A percentile compares a stretch with the other conserved stretches of the same genome.
Evolutionary conservation across 2,113 vertebrate genomes (phyloP).

Genomic region (Chionodraco myersi): DNA sequence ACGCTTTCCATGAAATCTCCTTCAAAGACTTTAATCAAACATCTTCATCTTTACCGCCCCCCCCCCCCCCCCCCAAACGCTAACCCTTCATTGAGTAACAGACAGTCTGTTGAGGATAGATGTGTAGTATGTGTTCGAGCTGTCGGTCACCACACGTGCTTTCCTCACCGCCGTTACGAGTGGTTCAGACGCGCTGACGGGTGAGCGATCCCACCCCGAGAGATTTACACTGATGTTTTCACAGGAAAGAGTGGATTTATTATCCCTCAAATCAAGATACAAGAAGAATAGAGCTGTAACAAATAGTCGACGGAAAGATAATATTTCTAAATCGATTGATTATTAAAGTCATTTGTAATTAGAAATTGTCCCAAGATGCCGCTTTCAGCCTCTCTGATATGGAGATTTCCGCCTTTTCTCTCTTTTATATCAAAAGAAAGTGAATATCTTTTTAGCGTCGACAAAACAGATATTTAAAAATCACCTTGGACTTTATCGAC

Average conservation of each 20-base stretch:
- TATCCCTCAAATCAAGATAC: not conserved
- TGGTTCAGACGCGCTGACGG: not conserved
- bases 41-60: not conserved
- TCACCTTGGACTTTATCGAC: too few species aligned
- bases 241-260: not conserved
- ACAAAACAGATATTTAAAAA: too few species aligned
- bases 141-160: constrained; percentile 58
- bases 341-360: too few species aligned
- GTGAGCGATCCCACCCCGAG: not conserved
- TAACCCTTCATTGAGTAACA: constrained; percentile 28
- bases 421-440: too few species aligned
- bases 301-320: too few species aligned
- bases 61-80: not conserved
- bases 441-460: too few species aligned
- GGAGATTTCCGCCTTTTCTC: too few species aligned
- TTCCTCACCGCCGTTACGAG: constrained; percentile 51
- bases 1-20: constrained; percentile 8
- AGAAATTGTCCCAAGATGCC: too few species aligned
- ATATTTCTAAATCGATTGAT: too few species aligned
- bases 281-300: too few species aligned
- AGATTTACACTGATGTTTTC: not conserved
- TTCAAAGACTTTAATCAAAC: constrained; percentile 31
- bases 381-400: too few species aligned
- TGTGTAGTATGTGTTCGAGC: constrained; percentile 55
- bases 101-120: constrained; percentile 40